Base-by-base conservation (phyloP, 2,113 vertebrate species). In the Phrynocephalus versicolor region DNA sequence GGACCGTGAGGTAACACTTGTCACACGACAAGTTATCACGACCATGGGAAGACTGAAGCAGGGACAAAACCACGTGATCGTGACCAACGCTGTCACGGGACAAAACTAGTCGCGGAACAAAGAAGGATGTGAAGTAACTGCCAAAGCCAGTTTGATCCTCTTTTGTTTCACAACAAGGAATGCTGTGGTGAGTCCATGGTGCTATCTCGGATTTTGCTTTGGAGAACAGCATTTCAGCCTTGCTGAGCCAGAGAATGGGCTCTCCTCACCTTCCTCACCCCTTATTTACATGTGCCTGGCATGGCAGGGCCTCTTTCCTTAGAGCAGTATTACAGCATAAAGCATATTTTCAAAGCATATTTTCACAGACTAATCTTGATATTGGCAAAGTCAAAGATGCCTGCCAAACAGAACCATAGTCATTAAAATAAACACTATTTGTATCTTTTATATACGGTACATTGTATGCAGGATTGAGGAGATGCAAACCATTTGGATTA, bases 131-230 rank as follows among this genome's bases (percentile, higher is more conserved):
- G n/a, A n/a, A n/a, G n/a, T n/a, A n/a, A n/a, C n/a, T n/a, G n/a
- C n/a, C n/a, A n/a, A 92, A 82, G 84, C 37, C 1, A 0, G 30
- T 77, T 72, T 88, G 87, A 86, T 79, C 92, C 82, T 90, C 88
- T 82, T 81, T 69, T 87, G 82, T 91, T 58, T 79, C 89, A 83
- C 27, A 84, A 82, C 82, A 7, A 85, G 85, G n/a, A 58, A 92
- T 92, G 91, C 92, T 92, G 94, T 95, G 92, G 81, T 79, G 91
- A 57, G 85, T 85, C 30, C 37, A 45, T 60, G 82, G 76, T 91
- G 89, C 84, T 65, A 58, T n/a, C 14, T 58, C 41, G 82, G 86
- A 62, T 83, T 79, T 25, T 41, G 45, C 75, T 84, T 77, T 73
- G 18, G 39, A 70, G 9, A 76, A 76, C 12, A 71, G 35, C 14